Evolutionary conservation across 2,797 vertebrate species (phyloP).

Genomic region (Molossus molossus): DNA sequence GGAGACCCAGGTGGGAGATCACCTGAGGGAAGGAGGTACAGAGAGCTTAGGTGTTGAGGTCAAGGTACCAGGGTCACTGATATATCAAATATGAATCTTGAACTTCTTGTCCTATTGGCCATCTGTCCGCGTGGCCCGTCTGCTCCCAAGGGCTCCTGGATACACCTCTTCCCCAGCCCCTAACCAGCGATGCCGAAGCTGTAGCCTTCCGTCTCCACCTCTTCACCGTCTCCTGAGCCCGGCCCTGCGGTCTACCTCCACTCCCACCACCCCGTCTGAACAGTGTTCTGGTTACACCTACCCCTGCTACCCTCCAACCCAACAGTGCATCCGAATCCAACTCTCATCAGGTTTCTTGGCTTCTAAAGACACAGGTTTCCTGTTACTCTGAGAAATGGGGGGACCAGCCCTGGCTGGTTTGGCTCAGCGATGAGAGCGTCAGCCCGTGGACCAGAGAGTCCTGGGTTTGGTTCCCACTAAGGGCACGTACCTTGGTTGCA

Average conservation of each 20-base stretch:
- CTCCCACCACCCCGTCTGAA: rapidly evolving
- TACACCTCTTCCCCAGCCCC: rapidly evolving
- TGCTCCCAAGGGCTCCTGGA: no score
- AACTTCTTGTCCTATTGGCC: rapidly evolving
- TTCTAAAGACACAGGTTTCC: not conserved
- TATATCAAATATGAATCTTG: rapidly evolving
- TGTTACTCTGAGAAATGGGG: not conserved
- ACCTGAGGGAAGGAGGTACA: not conserved
- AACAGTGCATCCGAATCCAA: not conserved
- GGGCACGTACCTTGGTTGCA: no score
- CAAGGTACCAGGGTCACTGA: no score
- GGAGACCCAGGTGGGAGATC: not conserved
- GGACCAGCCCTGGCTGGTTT: no score
- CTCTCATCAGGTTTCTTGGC: not conserved
- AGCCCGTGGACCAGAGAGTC: no score
- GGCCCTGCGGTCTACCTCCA: rapidly evolving
- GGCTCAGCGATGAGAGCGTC: no score
- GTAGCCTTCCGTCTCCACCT: not conserved
- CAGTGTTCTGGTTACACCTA: not conserved
- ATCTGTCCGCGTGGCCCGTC: rapidly evolving
- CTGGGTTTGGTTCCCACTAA: no score
- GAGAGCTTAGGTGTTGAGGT: not conserved
- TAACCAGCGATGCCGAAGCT: not conserved
- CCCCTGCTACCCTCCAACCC: rapidly evolving
- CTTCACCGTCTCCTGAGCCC: not conserved